Conservation (phyloP, 2,888 invertebrate species). For the Ectemnius lituratus region DNA sequence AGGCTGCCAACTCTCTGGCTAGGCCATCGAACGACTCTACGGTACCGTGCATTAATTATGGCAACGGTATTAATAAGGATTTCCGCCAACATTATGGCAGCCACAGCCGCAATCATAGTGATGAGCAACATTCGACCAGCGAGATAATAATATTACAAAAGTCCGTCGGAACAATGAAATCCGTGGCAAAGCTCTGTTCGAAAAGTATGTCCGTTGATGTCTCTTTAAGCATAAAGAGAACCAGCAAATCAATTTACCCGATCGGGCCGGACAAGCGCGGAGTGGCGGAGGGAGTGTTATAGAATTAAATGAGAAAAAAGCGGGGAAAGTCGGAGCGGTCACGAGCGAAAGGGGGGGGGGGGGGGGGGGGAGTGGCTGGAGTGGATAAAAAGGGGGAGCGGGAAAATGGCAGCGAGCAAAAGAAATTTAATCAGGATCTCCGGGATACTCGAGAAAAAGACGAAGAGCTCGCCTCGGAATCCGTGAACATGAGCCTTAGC, state of each 20-base stretch:
- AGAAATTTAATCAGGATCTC: slow-evolving; percentile 36
- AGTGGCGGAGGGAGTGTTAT: slow-evolving; percentile 15
- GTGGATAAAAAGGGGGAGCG: slow-evolving; percentile 18
- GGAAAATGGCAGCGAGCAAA: slow-evolving; percentile 17
- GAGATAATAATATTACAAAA: no score
- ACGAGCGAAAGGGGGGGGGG: neutral
- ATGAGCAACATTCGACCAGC: no score
- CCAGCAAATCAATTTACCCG: slow-evolving; percentile 52
- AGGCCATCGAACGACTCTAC: neutral
- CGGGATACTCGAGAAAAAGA: slow-evolving; percentile 11
- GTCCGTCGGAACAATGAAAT: neutral
- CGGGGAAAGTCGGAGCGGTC: neutral
- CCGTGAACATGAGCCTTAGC: no score
- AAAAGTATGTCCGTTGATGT: slow-evolving; percentile 6
- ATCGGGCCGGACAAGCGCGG: slow-evolving; percentile 25
- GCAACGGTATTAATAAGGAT: no score
- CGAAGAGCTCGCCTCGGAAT: neutral
- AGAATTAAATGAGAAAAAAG: neutral
- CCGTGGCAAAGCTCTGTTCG: slow-evolving; percentile 4
- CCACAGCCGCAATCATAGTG: no score
- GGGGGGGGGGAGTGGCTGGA: slow-evolving; percentile 11
- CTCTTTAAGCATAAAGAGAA: slow-evolving; percentile 17
- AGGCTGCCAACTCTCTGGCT: no score
- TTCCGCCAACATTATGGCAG: no score
- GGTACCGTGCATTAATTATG: neutral